These are phyloP conservation scores for Rhagoletis zephyria DNA, from an alignment of 1,140 invertebrate species.

Conservation along the genomic window DNA sequence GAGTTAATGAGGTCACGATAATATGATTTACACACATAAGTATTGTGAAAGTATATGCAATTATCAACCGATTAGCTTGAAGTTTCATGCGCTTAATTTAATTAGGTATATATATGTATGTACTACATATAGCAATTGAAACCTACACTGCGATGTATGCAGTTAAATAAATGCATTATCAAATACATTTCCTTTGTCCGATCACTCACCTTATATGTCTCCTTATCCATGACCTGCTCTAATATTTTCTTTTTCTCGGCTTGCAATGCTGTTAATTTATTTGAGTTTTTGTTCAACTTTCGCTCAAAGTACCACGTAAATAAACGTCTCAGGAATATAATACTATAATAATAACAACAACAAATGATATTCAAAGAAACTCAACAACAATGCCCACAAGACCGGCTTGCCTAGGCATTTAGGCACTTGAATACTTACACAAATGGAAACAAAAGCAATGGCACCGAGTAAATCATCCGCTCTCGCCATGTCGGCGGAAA, in stretches of 20 bases:
- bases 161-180: no score
- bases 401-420: not conserved
- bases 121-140: no score
- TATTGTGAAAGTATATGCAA: no score
- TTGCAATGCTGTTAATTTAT: conserved; percentile 82
- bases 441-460: conserved; percentile 83
- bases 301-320: conserved; percentile 91
- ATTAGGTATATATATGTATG: no score
- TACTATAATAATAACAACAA: conserved; percentile 76
- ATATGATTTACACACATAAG: no score
- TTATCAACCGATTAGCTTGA: no score
- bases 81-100: no score
- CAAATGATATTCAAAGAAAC: conserved; percentile 9
- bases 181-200: not conserved
- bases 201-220: conserved; percentile 92
- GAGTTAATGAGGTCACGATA: no score
- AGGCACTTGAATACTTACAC: conserved; percentile 79
- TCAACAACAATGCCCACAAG: conserved; percentile 3
- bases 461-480: conserved; percentile 81
- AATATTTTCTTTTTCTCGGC: conserved; percentile 90
- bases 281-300: conserved; percentile 86
- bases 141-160: no score
- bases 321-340: conserved; percentile 83
- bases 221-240: conserved; percentile 96
- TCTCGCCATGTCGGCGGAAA: conserved; percentile 81